phyloP scores from a whole-genome alignment of 2,888 invertebrate species.

The Encarsia formosa region DNA sequence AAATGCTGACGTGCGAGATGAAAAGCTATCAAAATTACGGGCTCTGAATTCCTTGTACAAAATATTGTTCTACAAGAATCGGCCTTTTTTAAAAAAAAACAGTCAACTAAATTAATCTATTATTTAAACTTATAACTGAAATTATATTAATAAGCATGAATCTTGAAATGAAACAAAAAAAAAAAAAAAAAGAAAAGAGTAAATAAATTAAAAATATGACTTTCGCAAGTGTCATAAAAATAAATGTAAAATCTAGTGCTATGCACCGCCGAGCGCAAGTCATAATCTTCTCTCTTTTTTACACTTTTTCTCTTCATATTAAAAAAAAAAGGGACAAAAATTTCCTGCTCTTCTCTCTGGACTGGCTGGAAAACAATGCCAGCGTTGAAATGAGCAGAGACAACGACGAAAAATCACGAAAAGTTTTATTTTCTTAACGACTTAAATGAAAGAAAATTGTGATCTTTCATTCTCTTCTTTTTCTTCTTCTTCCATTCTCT shows the following conservation, averaged over 20 bases:
- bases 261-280: background rate
- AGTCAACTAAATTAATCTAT: too few relatives aligned
- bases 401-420: constrained; percentile 14
- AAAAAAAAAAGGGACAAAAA: constrained; percentile 10
- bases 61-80: too few relatives aligned
- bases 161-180: background rate
- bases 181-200: too few relatives aligned
- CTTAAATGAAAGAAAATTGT: constrained; percentile 17
- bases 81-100: too few relatives aligned
- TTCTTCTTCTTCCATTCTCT: background rate
- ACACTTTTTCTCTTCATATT: constrained; percentile 6
- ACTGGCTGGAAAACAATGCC: constrained; percentile 19
- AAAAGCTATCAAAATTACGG: too few relatives aligned
- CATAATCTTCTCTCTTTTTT: constrained; percentile 15
- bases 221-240: too few relatives aligned
- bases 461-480: constrained; percentile 4
- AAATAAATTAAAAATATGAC: too few relatives aligned
- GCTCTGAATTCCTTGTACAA: too few relatives aligned
- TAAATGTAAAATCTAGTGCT: constrained; percentile 3
- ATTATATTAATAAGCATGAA: too few relatives aligned
- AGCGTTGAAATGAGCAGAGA: constrained; percentile 13
- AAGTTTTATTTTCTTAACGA: constrained; percentile 23
- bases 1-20: too few relatives aligned
- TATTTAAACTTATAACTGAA: too few relatives aligned
- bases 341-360: constrained; percentile 17